Conservation (phyloP, 2,888 invertebrate species). For the Temnothorax rugatulus region DNA sequence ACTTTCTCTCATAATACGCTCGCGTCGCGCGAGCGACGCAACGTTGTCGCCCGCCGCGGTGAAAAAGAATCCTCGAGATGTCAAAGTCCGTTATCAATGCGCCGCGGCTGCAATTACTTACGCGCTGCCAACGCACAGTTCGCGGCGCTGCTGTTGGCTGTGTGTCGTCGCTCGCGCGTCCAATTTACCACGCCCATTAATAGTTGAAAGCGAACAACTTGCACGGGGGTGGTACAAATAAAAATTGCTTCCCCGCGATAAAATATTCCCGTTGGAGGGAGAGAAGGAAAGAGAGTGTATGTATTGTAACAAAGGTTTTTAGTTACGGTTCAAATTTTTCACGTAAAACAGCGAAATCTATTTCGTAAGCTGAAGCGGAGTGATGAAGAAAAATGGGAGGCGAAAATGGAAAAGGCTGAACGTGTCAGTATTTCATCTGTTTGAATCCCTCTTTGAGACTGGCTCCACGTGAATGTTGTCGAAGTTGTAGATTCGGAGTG, state of each 20-base stretch:
- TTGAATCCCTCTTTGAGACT: conserved; percentile 21
- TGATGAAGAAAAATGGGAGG: conserved; percentile 45
- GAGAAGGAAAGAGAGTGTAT: neutral
- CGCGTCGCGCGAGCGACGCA: conserved; percentile 6
- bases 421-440: conserved; percentile 35
- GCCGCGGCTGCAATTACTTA: conserved; percentile 37
- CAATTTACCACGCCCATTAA: conserved; percentile 34
- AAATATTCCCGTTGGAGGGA: conserved; percentile 1
- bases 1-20: conserved; percentile 56
- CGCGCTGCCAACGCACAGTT: conserved; percentile 11
- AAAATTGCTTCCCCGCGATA: conserved; percentile 8
- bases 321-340: conserved; percentile 39
- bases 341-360: conserved; percentile 40
- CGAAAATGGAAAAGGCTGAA: conserved; percentile 45
- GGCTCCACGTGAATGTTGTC: neutral
- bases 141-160: neutral
- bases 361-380: conserved; percentile 23
- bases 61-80: conserved; percentile 41
- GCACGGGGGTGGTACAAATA: conserved; percentile 2
- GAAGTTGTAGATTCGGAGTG: neutral
- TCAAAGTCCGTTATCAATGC: conserved; percentile 45
- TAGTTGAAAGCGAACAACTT: conserved; percentile 1
- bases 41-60: conserved; percentile 5
- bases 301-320: conserved; percentile 17
- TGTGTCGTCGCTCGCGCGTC: neutral